Evolutionary conservation across 2,797 vertebrate species (phyloP).

Genomic region (Pipistrellus pygmaeus): DNA sequence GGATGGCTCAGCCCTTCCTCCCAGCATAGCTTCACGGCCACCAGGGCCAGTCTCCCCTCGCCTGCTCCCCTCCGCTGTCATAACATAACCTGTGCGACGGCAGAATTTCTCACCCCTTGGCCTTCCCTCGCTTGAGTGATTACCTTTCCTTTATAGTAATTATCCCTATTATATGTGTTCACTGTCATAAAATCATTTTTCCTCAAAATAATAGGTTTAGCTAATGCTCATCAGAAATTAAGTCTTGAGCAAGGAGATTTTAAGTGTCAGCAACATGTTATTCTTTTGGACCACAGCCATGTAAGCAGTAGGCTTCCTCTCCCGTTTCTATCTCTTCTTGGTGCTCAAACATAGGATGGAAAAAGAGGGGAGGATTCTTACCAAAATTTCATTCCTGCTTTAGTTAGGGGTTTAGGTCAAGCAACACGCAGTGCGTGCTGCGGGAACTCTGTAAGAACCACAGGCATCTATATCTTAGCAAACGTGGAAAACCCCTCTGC

Average conservation of each 20-base stretch:
- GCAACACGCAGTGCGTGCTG: background rate
- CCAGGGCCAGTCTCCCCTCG: background rate
- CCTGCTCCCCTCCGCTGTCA: background rate
- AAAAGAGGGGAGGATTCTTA: background rate
- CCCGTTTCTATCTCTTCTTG: background rate
- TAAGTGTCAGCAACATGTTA: background rate
- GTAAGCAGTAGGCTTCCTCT: background rate
- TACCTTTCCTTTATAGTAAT: background rate
- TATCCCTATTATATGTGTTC: background rate
- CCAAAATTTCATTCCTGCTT: background rate
- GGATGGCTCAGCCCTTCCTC: background rate
- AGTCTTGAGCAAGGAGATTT: background rate
- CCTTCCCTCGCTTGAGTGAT: background rate
- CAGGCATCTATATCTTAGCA: background rate
- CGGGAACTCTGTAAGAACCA: background rate
- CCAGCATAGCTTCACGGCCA: background rate
- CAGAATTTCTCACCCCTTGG: background rate
- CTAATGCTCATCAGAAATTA: conserved; percentile 26
- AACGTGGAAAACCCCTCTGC: background rate
- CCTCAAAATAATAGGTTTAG: background rate
- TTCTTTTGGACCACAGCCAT: background rate
- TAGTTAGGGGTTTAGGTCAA: background rate
- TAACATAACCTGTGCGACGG: fast-evolving
- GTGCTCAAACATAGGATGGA: background rate
- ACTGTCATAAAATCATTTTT: conserved; percentile 31